Base-by-base conservation (phyloP, 2,113 vertebrate genomes). In the Kobus ellipsiprymnus region DNA sequence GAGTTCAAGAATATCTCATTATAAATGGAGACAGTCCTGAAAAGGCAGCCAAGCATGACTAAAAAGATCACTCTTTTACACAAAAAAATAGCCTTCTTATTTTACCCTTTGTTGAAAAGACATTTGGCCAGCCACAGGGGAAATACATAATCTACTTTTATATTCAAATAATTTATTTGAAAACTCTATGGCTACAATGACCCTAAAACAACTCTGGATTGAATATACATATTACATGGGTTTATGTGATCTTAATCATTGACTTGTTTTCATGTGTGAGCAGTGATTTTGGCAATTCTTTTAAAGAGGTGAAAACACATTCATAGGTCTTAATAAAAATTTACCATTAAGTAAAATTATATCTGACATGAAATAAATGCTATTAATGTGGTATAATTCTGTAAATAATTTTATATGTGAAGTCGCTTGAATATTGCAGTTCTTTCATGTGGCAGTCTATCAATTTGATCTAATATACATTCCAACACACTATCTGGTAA, bases 61-160 rank as follows among this genome's bases (percentile, higher is more conserved):
- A 99, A 99, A 99, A 99, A 99, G 99, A 99, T 99, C 99, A 99
- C 98, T 99, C 99, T 98, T 99, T 98, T 98, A 99, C 98, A 98
- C 98, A 99, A 98, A 99, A 99, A 99, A 99, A 99, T 99, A 98
- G 98, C 98, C 98, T 98, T 99, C 98, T 99, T 99, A 99, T 99
- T 99, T 99, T 99, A 99, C 98, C 98, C 99, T 99, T 99, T 99
- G 98, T 99, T 98, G 98, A 98, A 99, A 99, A 99, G 98, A 99
- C 98, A 99, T 99, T 99, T 99, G 98, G 98, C 98, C 98, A 99
- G 99, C 98, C 99, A 99, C 98, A 98, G 98, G 99, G 99, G 99
- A 99, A 99, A 99, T 99, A 98, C 98, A 99, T 99, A 99, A 99
- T 99, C 99, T 99, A 99, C 99, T 99, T 99, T 99, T 98, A 98